Evolutionary conservation across 2,888 invertebrate genomes (phyloP).

Genomic region (Athrips mouffetella): DNA sequence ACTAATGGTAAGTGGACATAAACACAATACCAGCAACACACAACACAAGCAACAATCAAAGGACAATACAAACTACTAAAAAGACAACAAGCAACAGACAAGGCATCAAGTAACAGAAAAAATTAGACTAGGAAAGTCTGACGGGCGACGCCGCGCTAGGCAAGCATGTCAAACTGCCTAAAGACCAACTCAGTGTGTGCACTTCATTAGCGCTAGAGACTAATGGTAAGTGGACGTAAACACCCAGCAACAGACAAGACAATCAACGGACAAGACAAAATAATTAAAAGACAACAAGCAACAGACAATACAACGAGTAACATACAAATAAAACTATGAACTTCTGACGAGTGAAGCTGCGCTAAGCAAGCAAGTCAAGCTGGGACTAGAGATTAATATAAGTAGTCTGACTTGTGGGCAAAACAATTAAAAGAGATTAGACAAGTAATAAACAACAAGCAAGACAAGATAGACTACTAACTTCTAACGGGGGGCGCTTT

Average conservation of each 20-base stretch:
- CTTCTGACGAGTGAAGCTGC: slow-evolving; percentile 83
- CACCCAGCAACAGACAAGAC: not conserved
- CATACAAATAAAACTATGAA: slow-evolving; percentile 85
- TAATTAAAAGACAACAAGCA: no score
- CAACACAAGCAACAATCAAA: not conserved
- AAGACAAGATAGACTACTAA: no score
- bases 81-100: no score
- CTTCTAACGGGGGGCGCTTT: no score
- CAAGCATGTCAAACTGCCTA: slow-evolving; percentile 86
- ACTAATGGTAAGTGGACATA: slow-evolving; percentile 82
- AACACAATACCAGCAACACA: not conserved
- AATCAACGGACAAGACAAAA: no score
- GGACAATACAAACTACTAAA: not conserved
- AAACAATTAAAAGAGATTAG: no score
- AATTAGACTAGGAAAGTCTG: slow-evolving; percentile 83
- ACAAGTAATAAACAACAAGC: no score
- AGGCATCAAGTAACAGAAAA: no score
- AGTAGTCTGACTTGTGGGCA: no score
- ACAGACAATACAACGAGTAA: no score
- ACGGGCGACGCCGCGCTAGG: slow-evolving; percentile 85
- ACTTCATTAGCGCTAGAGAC: slow-evolving; percentile 90
- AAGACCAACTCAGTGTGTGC: slow-evolving; percentile 86
- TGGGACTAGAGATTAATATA: no score
- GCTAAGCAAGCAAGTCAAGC: slow-evolving; percentile 83
- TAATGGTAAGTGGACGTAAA: slow-evolving; percentile 78